These are phyloP conservation scores for Cyclopterus lumpus DNA, from an alignment of 2,797 vertebrate genomes.

Conservation along the genomic window DNA sequence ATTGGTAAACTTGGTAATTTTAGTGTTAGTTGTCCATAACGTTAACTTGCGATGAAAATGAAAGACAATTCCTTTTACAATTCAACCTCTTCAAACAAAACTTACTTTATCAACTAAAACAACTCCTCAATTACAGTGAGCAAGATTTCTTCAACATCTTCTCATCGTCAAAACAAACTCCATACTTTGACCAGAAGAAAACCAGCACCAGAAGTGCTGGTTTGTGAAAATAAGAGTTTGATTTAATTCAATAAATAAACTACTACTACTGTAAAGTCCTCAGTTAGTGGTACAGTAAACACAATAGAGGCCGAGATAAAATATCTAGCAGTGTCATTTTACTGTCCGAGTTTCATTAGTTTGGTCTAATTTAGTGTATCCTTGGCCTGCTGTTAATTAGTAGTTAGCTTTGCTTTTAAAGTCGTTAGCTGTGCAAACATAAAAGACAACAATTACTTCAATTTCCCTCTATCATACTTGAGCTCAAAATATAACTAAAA, in stretches of 20 bases:
- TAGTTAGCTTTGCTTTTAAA: not conserved
- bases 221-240: not conserved
- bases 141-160: not conserved
- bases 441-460: conserved; percentile 9
- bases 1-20: too few species aligned
- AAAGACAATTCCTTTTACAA: too few species aligned
- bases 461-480: conserved; percentile 18
- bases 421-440: conserved; percentile 7
- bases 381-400: not conserved
- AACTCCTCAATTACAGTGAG: not conserved
- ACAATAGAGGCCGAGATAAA: not conserved
- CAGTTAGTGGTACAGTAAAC: not conserved
- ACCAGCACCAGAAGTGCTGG: not conserved
- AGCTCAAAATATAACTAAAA: conserved; percentile 10
- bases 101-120: too few species aligned
- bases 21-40: too few species aligned
- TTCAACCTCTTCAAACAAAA: too few species aligned
- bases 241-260: not conserved
- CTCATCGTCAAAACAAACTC: not conserved
- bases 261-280: not conserved
- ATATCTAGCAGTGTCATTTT: not conserved
- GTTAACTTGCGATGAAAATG: too few species aligned
- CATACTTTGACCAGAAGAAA: not conserved
- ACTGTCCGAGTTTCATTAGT: not conserved
- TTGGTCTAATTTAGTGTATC: not conserved